Evolutionary conservation across 53 echinoderm and acorn worm genomes (phyloP), one percentile per base, ranked within the genome.

Genomic region (Actinopyga echinites): DNA sequence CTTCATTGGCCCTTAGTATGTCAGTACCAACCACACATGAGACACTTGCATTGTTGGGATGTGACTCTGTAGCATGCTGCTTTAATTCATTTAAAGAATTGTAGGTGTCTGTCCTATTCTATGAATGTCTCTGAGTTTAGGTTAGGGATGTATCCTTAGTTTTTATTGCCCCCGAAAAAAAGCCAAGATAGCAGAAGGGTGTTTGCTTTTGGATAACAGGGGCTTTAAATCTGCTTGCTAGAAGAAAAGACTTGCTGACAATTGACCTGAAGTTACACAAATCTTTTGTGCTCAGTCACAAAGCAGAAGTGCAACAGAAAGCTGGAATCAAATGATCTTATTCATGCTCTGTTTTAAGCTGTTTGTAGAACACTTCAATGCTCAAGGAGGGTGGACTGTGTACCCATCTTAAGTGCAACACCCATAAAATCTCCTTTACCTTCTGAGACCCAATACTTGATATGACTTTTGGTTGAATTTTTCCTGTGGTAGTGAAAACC

Each of bases 151-250:
- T 26, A 40, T 71, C 71, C 71, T 71, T 42, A 71, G 24, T 42
- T 71, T 71, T 71, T 71, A 71, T 71, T 71, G 71, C 25, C 71
- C 44, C 23, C 40, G 25, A 42, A 40, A 71, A 40, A 71, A 71
- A 71, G 71, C 38, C 23, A 44, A 25, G 40, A 21, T 71, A 71
- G 25, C 44, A 28, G 71, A 24, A 42, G 26, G n/a, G 40, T 71
- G 71, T 71, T 71, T 71, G 71, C 34, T 71, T 42, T 44, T 71
- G 22, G 43, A 40, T 40, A 71, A 34, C 22, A 44, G 2, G 24
- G 71, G 42, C 43, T 42, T 26, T 71, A 71, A 42, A 71, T 71
- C 71, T 71, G 71, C 40, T 71, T 71, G 71, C 24, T 3, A 71
- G 71, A 40, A 42, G 44, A 71, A 71, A 71, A 49, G 44, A 71